Conservation (phyloP, 1,140 invertebrate genomes). For the silkworm (Bombyx mori) region ASM3026992v2 NC_085109.1:1903001-1903500, state of each 20-base stretch:
- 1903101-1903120: conserved; percentile 24
- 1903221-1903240: conserved; percentile 33
- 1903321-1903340: conserved; percentile 29
- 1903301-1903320: conserved; percentile 19
- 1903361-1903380: conserved; percentile 14
- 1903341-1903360: conserved; percentile 47
- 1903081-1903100: conserved; percentile 46
- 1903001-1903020: too few species aligned
- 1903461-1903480: conserved; percentile 5
- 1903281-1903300: conserved; percentile 66
- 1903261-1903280: conserved; percentile 43
- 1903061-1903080: conserved; percentile 39
- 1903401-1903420: not conserved
- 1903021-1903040: not conserved
- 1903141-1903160: conserved; percentile 38
- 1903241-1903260: too few species aligned
- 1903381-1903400: too few species aligned
- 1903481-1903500: too few species aligned
- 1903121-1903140: conserved; percentile 36
- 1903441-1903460: conserved; percentile 30
- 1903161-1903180: conserved; percentile 21
- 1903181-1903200: conserved; percentile 3
- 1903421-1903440: not conserved
- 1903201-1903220: conserved; percentile 22
- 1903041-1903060: conserved; percentile 7